phyloP scores from a whole-genome alignment of 2,113 vertebrate species.

The Corynorhinus townsendii region DNA sequence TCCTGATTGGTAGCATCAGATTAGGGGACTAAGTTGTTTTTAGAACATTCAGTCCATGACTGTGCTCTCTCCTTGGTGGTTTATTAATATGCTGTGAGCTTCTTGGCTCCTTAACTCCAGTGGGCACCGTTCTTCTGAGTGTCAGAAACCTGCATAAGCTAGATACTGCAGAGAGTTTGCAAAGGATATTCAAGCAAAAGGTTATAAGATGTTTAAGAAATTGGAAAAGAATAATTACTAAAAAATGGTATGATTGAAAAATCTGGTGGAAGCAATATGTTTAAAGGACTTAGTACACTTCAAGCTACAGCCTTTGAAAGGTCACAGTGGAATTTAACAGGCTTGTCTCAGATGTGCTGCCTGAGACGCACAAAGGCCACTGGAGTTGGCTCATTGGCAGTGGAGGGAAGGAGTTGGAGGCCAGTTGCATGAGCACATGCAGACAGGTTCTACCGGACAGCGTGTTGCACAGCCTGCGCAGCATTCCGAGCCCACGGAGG shows the following conservation, averaged over 20 bases:
- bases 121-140: background rate
- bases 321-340: conserved; percentile 53
- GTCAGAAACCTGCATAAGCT: background rate
- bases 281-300: background rate
- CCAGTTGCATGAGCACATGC: background rate
- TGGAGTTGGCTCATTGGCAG: background rate
- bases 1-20: background rate
- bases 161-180: background rate
- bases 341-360: background rate
- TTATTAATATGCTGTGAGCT: background rate
- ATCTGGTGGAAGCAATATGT: background rate
- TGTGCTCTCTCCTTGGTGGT: background rate
- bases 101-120: background rate
- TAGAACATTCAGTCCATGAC: background rate
- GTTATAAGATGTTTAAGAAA: background rate
- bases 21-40: background rate
- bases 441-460: conserved; percentile 21
- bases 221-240: background rate
- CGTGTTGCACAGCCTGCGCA: conserved; percentile 42
- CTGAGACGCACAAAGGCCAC: background rate
- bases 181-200: background rate
- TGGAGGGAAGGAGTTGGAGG: conserved; percentile 31
- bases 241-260: background rate
- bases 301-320: conserved; percentile 35
- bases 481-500: background rate